Conservation (phyloP, 2,113 vertebrate species). For the Zootoca vivipara region DNA sequence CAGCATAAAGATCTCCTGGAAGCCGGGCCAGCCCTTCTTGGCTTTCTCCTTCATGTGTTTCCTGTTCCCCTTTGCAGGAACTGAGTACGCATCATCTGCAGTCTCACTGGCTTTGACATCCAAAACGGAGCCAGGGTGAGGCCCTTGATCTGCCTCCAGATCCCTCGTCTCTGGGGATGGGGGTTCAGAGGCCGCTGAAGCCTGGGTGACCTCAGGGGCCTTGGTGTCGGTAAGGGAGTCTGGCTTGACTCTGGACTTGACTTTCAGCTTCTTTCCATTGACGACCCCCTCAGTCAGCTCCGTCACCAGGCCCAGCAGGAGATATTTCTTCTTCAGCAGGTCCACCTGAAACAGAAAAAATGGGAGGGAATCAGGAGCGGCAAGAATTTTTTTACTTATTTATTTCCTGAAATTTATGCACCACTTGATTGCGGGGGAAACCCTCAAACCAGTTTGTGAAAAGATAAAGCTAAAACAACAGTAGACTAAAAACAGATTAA, state of each 20-base stretch:
- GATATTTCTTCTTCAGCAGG: conserved; percentile 81
- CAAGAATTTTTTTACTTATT: too few species aligned
- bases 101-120: not conserved
- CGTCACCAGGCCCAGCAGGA: conserved; percentile 80
- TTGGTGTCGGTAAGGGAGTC: not conserved
- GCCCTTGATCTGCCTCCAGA: not conserved
- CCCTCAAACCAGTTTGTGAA: too few species aligned
- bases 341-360: conserved; percentile 81
- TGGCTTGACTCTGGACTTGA: conserved; percentile 41
- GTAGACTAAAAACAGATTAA: too few species aligned
- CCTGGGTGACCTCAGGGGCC: fast-evolving
- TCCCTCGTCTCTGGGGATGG: not conserved
- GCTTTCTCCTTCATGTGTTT: not conserved
- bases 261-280: conserved; percentile 76
- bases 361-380: not conserved
- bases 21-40: conserved; percentile 85
- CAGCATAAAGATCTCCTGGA: conserved; percentile 96
- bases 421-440: too few species aligned
- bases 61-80: not conserved
- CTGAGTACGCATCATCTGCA: fast-evolving
- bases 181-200: not conserved
- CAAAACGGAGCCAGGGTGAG: not conserved
- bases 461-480: too few species aligned
- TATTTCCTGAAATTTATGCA: too few species aligned
- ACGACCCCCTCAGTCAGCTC: conserved; percentile 87